Evolutionary conservation across 1,140 invertebrate genomes (phyloP), one percentile per base, ranked within the genome.

Genomic region (Plutomurus gul): DNA sequence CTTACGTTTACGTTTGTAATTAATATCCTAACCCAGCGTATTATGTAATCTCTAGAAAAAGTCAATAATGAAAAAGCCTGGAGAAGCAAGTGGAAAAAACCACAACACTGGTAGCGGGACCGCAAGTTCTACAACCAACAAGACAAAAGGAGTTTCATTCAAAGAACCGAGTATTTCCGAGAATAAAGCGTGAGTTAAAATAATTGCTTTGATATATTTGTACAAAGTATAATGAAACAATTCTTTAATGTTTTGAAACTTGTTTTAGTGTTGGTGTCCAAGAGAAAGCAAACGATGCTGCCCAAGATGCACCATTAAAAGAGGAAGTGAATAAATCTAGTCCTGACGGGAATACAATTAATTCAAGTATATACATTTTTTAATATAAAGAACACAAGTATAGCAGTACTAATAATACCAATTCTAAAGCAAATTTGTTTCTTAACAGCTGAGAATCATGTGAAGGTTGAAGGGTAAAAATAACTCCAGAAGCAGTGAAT

Each of bases 61-160:
- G 46, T 80, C 81, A 18, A 76, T 77, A n/a, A 77, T 80, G 49
- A 80, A 78, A 47, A 82, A 80, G 11, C 47, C 75, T 30, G 75
- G 46, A n/a, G 77, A 39, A 30, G n/a, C 43, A 37, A 71, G 27
- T 49, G 33, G 72, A 10, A 73, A 72, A 25, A 77, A 70, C 7
- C 43, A 20, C 1, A 33, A 16, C 4, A 25, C 13, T 11, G 37
- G 33, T 30, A 43, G 37, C 60, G 40, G 16, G 27, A 20, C 10
- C 27, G 40, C 74, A 37, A 33, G 16, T 22, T 27, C 30, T n/a
- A 25, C 36, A 70, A 33, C 73, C 16, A 49, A 56, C 20, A 80
- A 74, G 73, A 10, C 75, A n/a, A 80, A 73, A 46, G 72, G 43
- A 22, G 78, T 79, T 75, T 75, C 78, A 1, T 79, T 79, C 39